Conservation (phyloP, 2,888 invertebrate species). For the Sympetrum striolatum region DNA sequence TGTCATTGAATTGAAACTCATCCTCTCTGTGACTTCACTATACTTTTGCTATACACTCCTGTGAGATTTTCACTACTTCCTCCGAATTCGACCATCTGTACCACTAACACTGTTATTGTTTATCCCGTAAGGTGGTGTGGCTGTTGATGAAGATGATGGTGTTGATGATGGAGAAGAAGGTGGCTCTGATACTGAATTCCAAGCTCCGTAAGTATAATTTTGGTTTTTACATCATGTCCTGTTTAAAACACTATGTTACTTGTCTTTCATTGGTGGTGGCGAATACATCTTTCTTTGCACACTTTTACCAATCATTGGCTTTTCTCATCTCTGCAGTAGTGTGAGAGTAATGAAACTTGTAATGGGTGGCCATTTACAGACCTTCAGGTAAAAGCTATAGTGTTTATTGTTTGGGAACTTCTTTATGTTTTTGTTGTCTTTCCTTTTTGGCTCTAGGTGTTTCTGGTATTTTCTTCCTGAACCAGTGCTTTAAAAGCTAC, state of each 20-base stretch:
- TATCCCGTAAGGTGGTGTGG: conserved; percentile 32
- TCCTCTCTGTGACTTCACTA: too few species aligned
- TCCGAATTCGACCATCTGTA: too few species aligned
- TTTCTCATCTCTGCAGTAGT: conserved; percentile 17
- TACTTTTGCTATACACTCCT: too few species aligned
- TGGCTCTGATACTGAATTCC: conserved; percentile 53
- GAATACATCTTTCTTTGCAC: not conserved
- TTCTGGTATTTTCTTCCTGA: not conserved
- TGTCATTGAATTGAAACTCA: too few species aligned
- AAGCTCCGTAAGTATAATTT: conserved; percentile 50
- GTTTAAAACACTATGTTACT: not conserved
- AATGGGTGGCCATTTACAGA: not conserved
- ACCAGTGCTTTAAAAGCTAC: not conserved
- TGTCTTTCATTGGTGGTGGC: not conserved
- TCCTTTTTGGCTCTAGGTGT: not conserved
- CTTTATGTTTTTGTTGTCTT: not conserved
- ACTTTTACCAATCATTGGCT: conserved; percentile 32
- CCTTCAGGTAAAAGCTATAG: not conserved
- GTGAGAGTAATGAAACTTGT: not conserved
- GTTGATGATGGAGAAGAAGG: conserved; percentile 51
- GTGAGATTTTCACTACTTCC: too few species aligned
- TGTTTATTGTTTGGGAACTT: not conserved
- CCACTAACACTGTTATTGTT: not conserved
- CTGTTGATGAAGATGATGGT: conserved; percentile 51
- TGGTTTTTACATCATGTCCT: not conserved